Conservation (phyloP, 1,140 invertebrate species). For the Drosophila subpulchrella region DNA sequence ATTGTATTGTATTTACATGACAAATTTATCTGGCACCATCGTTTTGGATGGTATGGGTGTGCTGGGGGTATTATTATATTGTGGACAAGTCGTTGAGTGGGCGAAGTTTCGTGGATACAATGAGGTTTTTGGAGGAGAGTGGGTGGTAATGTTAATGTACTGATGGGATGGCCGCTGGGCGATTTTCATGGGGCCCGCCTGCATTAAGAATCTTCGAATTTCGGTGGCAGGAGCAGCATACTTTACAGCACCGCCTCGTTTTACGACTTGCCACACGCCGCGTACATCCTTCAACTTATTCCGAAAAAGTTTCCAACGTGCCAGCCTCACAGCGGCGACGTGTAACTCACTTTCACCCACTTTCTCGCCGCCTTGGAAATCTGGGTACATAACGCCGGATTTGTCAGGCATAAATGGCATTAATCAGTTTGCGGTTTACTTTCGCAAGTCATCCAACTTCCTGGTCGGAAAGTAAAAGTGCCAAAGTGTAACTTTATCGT, state of each 20-base stretch:
- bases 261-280: constrained; percentile 47
- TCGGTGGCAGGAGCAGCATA: constrained; percentile 22
- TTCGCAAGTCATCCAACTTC: constrained; percentile 34
- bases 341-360: constrained; percentile 46
- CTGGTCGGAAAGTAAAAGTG: constrained; percentile 19
- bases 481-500: constrained; percentile 33
- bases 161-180: constrained; percentile 24
- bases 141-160: neutral
- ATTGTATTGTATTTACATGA: constrained; percentile 55
- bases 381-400: constrained; percentile 44
- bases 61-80: constrained; percentile 8
- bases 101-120: neutral
- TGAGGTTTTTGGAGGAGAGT: neutral
- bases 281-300: constrained; percentile 56
- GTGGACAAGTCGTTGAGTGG: constrained; percentile 3
- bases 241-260: constrained; percentile 41
- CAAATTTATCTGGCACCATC: constrained; percentile 39
- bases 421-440: constrained; percentile 64
- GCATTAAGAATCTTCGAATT: constrained; percentile 55
- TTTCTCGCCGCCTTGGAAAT: constrained; percentile 18
- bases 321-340: constrained; percentile 27
- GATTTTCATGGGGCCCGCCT: constrained; percentile 26
- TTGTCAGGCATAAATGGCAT: constrained; percentile 66
- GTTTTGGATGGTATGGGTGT: neutral
- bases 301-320: constrained; percentile 74